These are phyloP conservation scores for Clamator glandarius DNA, from an alignment of 2,797 vertebrate genomes.

Conservation along the genomic window DNA sequence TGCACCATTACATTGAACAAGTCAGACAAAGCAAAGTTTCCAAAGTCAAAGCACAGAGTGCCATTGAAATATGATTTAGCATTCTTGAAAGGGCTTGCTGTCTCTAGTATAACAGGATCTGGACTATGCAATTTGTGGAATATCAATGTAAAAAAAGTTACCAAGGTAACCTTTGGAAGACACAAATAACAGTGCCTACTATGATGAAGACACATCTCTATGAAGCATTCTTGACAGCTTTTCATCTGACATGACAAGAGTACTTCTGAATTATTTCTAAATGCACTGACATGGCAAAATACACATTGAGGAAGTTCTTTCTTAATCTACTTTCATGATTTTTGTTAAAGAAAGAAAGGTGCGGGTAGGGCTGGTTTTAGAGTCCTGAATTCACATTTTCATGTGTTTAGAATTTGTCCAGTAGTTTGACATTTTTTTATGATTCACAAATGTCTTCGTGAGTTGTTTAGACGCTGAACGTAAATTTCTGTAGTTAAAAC, in stretches of 20 bases:
- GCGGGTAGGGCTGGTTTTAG: not conserved
- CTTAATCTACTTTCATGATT: not conserved
- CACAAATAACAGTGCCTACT: not conserved
- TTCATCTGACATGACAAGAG: not conserved
- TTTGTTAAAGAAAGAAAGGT: not conserved
- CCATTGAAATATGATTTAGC: not conserved
- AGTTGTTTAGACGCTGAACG: not conserved
- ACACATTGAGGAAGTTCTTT: not conserved
- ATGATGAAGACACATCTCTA: not conserved
- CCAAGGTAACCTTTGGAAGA: not conserved
- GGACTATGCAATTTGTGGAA: not conserved
- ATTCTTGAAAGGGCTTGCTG: not conserved
- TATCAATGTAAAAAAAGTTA: not conserved
- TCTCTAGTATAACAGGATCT: not conserved
- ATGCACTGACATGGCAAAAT: not conserved
- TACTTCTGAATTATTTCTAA: conserved; percentile 8
- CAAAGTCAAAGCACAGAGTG: not conserved
- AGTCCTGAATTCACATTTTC: not conserved
- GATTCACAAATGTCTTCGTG: not conserved
- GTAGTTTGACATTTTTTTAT: not conserved
- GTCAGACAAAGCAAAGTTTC: not conserved
- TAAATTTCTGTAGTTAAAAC: not conserved
- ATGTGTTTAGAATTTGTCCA: not conserved
- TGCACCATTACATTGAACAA: not conserved
- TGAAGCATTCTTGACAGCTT: not conserved